Evolutionary conservation across 2,113 vertebrate species (phyloP), one percentile per base, ranked within the genome.

Genomic region (Gnathonemus echidnorhynchus): DNA sequence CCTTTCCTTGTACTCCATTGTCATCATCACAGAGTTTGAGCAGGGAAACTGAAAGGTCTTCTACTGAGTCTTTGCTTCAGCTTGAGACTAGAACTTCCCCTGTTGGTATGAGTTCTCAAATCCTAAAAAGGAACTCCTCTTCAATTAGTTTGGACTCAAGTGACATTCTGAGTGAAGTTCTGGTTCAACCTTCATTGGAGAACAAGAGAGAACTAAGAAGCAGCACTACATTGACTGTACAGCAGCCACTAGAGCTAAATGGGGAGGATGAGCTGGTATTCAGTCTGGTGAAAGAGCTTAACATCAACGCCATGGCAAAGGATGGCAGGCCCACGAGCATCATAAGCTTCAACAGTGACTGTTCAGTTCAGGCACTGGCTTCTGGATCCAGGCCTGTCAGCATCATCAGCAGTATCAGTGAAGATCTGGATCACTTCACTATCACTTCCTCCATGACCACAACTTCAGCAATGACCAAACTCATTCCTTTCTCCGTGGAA

Each of bases 181-280:
- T 92, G 35, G 91, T 1, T 19, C 94, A 95, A 0, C 88, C 48
- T 35, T 91, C 89, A 1, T 77, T 91, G 5, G 96, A 96, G 35
- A 92, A 96, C 5, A 94, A 94, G 91, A 97, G 96, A 84, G 97
- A 98, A 94, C 94, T 98, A 93, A 95, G 97, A 86, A 97, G 97
- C 88, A 97, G 97, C 56, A 98, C 98, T 0, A 98, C 96, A 90
- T 97, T 99, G 90, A 99, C 98, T 0, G 97, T 99, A 77, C 98
- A 99, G 91, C 98, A 99, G 90, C 98, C 98, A 0, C 92, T 99
- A 89, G 98, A 99, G 93, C 93, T 97, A 77, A 98, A 97, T 0
- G 98, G 98, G 35, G 97, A 99, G 46, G 98, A 99, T 0, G 98
- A 99, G 94, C 95, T 99, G 80, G 98, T 99, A 21, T 99, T 98